These are phyloP conservation scores for Acanthosoma haemorrhoidale DNA, from an alignment of 2,888 invertebrate genomes.

Conservation along the genomic window DNA sequence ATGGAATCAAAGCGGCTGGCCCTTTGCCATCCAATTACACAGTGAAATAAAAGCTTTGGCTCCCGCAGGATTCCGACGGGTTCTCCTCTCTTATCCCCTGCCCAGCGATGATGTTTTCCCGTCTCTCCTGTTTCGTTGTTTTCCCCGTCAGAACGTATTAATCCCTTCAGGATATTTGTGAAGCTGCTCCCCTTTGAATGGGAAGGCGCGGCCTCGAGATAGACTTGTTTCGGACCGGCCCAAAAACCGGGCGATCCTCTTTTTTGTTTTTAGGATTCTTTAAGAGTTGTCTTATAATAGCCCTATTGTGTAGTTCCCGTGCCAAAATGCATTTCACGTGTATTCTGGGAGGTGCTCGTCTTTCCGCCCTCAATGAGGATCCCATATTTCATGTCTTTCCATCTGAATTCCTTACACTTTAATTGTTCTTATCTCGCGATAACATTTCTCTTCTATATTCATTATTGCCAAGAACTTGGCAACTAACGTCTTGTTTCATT, in stretches of 20 bases:
- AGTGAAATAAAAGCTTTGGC: not conserved
- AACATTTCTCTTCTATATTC: too few relatives aligned
- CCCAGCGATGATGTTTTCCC: too few relatives aligned
- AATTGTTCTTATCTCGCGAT: too few relatives aligned
- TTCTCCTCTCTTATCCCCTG: too few relatives aligned
- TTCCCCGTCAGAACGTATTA: not conserved
- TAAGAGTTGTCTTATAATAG: constrained; percentile 2
- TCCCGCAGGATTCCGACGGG: not conserved
- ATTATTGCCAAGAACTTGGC: too few relatives aligned
- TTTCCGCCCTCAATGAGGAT: too few relatives aligned
- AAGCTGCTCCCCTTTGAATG: not conserved
- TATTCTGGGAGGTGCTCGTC: not conserved
- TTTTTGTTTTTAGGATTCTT: not conserved
- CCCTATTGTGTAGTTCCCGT: not conserved
- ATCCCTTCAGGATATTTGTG: not conserved
- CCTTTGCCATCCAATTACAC: not conserved
- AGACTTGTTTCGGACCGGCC: not conserved
- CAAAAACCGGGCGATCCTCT: not conserved
- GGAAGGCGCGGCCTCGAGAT: not conserved
- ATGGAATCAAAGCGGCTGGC: not conserved
- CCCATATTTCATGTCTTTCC: too few relatives aligned
- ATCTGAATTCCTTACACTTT: too few relatives aligned
- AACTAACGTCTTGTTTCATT: too few relatives aligned
- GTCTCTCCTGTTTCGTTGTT: too few relatives aligned
- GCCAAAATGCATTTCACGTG: constrained; percentile 8